These are phyloP conservation scores for Sweltsa coloradensis DNA, from an alignment of 1,140 invertebrate genomes.

Conservation along the genomic window DNA sequence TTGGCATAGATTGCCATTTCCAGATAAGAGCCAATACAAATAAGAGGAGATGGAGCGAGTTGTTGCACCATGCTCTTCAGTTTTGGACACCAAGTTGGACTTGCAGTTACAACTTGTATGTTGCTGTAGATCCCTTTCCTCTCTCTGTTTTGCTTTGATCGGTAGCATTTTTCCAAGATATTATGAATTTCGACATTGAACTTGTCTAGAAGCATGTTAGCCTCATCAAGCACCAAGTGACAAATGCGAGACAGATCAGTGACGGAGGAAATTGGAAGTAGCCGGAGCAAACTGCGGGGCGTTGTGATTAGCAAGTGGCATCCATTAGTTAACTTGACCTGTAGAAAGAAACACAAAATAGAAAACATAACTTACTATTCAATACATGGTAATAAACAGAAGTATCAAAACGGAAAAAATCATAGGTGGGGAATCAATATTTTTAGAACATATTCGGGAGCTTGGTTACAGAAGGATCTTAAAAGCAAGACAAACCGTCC, in stretches of 20 bases:
- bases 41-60: slow-evolving; percentile 23
- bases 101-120: too few relatives aligned
- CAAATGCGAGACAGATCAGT: slow-evolving; percentile 25
- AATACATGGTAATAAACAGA: too few relatives aligned
- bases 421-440: too few relatives aligned
- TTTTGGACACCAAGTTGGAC: too few relatives aligned
- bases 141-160: too few relatives aligned
- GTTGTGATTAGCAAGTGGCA: slow-evolving; percentile 32
- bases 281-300: slow-evolving; percentile 25
- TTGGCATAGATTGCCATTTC: slow-evolving; percentile 26
- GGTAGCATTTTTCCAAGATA: too few relatives aligned
- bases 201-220: slow-evolving; percentile 29
- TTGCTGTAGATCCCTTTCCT: too few relatives aligned
- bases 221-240: slow-evolving; percentile 27
- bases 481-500: too few relatives aligned
- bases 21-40: slow-evolving; percentile 30
- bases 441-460: too few relatives aligned
- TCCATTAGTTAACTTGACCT: slow-evolving; percentile 27
- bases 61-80: slow-evolving; percentile 21
- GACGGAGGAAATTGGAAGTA: slow-evolving; percentile 16
- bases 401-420: too few relatives aligned
- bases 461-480: too few relatives aligned
- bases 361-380: slow-evolving; percentile 13
- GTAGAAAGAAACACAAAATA: slow-evolving; percentile 14
- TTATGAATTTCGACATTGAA: slow-evolving; percentile 20